Evolutionary conservation across 2,888 invertebrate genomes (phyloP), one percentile per base, ranked within the genome.

Genomic region (Lobophora halterata): DNA sequence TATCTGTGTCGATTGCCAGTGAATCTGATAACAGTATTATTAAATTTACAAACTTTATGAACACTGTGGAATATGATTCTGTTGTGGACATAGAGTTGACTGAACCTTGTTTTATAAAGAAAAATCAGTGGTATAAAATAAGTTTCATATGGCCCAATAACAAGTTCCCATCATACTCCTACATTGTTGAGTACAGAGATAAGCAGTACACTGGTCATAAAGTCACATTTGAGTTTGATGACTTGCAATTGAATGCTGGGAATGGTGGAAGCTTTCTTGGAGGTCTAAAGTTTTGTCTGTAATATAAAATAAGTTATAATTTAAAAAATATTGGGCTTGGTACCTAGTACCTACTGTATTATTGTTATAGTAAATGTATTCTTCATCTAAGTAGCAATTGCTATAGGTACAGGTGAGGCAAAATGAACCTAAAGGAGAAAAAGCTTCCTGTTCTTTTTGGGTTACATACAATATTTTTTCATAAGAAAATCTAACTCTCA

Each of bases 251-350:
- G 19, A 52, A 58, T 44, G 52, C 71, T 39, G 65, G 71, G 19
- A 68, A 61, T 45, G 62, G 65, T 52, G 85, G 86, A 9, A 85
- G 86, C 59, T 87, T 87, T 51, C 63, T 88, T 12, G 74, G 71
- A 55, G 81, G 80, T 1, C 61, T 88, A 37, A 85, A 80, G 55
- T 88, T 74, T 69, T 83, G 86, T 59, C 59, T 87, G 49, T 88
- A 68, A 71, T 25, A 34, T 18, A 10, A 33, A 29, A 28, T 39
- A 7, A 11, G 3, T 20, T 14, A 20, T 9, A 17, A 5, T 6
- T 13, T n/a, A 3, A 24, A 13, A n/a, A 19, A 5, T 5, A 27
- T 26, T 16, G 9, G 23, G 5, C 5, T 25, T 13, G 4, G 6
- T 25, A 25, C 23, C 23, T 23, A 11, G 11, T 11, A n/a, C 11